These are phyloP conservation scores for Synergus japonicus DNA, from an alignment of 2,888 invertebrate species.

Conservation along the genomic window DNA sequence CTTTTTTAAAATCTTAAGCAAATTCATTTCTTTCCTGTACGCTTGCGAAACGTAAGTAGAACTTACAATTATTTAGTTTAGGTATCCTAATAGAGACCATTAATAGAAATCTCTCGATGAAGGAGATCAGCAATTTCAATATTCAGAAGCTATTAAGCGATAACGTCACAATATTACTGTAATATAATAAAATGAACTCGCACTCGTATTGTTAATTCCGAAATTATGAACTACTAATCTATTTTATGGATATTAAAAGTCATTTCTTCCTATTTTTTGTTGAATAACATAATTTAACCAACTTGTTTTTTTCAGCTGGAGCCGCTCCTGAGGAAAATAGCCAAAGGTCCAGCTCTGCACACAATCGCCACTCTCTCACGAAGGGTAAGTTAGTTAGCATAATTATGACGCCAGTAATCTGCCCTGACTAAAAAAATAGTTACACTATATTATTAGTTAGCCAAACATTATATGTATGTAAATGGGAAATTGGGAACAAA, in stretches of 20 bases:
- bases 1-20: not conserved
- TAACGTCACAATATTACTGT: not conserved
- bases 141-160: conserved; percentile 15
- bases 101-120: too few species aligned
- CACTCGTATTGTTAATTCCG: not conserved
- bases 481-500: not conserved
- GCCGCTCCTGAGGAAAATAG: conserved; percentile 78
- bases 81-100: too few species aligned
- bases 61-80: too few species aligned
- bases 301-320: conserved; percentile 76
- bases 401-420: not conserved
- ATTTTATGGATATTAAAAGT: conserved; percentile 1
- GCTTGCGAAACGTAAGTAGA: too few species aligned
- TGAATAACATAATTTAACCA: conserved; percentile 44
- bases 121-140: not conserved
- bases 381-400: conserved; percentile 69
- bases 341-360: conserved; percentile 77
- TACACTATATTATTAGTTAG: not conserved
- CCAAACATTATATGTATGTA: not conserved
- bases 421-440: not conserved
- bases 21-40: not conserved
- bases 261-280: not conserved
- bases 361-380: conserved; percentile 76
- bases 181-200: not conserved
- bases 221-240: not conserved